Evolutionary conservation across 2,888 invertebrate species (phyloP).

Genomic region (Netelia inedita): DNA sequence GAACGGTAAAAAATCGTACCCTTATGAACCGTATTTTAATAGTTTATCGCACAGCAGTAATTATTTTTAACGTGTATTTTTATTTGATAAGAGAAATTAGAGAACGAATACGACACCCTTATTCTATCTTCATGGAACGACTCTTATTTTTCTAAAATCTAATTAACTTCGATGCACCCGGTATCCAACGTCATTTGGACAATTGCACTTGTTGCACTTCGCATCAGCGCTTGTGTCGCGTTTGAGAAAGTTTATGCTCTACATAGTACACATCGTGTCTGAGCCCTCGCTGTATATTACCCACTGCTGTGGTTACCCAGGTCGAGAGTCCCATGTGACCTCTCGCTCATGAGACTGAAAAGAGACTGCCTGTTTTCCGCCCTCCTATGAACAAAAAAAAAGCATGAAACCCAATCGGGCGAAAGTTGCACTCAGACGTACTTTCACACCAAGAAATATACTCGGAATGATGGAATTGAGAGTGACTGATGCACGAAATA

Average conservation of each 20-base stretch:
- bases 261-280: constrained; percentile 9
- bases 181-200: constrained; percentile 30
- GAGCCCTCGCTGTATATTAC: constrained; percentile 47
- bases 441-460: constrained; percentile 42
- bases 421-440: background rate
- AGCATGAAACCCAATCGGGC: constrained; percentile 17
- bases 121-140: background rate
- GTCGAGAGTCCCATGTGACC: constrained; percentile 62
- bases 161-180: constrained; percentile 48
- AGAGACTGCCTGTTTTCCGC: constrained; percentile 30
- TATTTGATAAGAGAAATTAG: background rate
- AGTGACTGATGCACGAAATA: constrained; percentile 2
- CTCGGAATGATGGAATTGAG: constrained; percentile 6
- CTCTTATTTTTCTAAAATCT: constrained; percentile 32
- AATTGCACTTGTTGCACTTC: constrained; percentile 65
- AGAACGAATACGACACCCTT: background rate
- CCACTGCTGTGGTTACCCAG: constrained; percentile 43
- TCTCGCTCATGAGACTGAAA: constrained; percentile 41
- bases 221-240: constrained; percentile 9
- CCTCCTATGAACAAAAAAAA: constrained; percentile 38
- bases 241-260: constrained; percentile 53
- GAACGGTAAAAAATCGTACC: too few species aligned
- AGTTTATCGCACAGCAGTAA: too few species aligned
- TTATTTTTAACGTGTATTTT: background rate
- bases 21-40: too few species aligned